phyloP scores from a whole-genome alignment of 2,797 vertebrate genomes.

The Gymnothorax reevesii region DNA sequence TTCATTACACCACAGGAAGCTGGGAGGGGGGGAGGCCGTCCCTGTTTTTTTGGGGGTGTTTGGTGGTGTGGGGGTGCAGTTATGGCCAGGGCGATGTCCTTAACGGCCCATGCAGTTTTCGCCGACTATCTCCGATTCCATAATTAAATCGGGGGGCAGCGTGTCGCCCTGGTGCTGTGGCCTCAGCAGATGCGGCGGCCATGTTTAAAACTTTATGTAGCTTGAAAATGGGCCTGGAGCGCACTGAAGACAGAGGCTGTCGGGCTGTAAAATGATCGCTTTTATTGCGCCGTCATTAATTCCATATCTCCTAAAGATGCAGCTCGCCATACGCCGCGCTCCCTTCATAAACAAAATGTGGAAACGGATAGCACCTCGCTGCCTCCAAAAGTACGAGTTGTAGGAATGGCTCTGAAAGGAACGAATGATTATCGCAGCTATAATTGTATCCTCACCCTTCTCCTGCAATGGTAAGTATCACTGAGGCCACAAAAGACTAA shows the following conservation, averaged over 20 bases:
- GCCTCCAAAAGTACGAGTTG: slow-evolving; percentile 56
- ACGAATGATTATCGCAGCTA: neutral
- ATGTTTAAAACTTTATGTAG: slow-evolving; percentile 98
- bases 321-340: slow-evolving; percentile 60
- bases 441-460: neutral
- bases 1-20: slow-evolving; percentile 14
- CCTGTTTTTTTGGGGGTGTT: slow-evolving; percentile 4
- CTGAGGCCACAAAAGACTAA: neutral
- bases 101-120: slow-evolving; percentile 34
- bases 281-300: slow-evolving; percentile 81
- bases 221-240: slow-evolving; percentile 94
- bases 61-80: slow-evolving; percentile 29
- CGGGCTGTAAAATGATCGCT: slow-evolving; percentile 93
- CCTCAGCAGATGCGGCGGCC: slow-evolving; percentile 91
- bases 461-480: neutral
- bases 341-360: slow-evolving; percentile 44
- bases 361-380: slow-evolving; percentile 55
- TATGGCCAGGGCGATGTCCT: neutral
- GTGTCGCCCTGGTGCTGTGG: slow-evolving; percentile 85
- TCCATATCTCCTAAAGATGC: slow-evolving; percentile 77
- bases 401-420: slow-evolving; percentile 26
- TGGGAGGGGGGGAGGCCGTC: too few species aligned
- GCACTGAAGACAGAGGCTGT: slow-evolving; percentile 86
- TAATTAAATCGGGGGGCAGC: slow-evolving; percentile 88
- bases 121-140: slow-evolving; percentile 57